phyloP scores from a whole-genome alignment of 2,113 vertebrate species.

The Potamarius usumacintae region DNA sequence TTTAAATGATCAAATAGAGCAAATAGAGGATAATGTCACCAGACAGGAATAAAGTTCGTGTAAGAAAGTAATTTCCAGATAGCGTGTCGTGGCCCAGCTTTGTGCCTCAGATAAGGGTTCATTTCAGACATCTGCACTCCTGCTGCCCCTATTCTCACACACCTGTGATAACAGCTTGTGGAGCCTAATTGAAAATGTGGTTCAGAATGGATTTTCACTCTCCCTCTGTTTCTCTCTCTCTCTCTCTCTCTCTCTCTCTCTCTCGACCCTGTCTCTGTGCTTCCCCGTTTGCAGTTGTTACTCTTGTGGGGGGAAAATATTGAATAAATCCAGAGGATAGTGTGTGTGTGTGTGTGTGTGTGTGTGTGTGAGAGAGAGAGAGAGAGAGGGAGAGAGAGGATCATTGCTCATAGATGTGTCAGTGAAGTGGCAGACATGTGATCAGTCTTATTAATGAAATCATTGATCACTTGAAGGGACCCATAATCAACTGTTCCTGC shows the following conservation, averaged over 20 bases:
- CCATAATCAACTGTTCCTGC: slow-evolving; percentile 88
- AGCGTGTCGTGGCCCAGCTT: slow-evolving; percentile 98
- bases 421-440: slow-evolving; percentile 90
- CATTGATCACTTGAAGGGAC: slow-evolving; percentile 99
- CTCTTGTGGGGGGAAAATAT: slow-evolving; percentile 82
- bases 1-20: slow-evolving; percentile 90
- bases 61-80: slow-evolving; percentile 99
- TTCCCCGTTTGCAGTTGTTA: slow-evolving; percentile 51
- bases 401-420: slow-evolving; percentile 95
- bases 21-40: slow-evolving; percentile 93
- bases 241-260: slow-evolving; percentile 68
- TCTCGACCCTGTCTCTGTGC: slow-evolving; percentile 10
- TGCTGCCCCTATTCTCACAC: slow-evolving; percentile 94
- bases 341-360: slow-evolving; percentile 41
- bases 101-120: slow-evolving; percentile 99
- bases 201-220: slow-evolving; percentile 99
- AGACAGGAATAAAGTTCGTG: slow-evolving; percentile 99
- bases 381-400: slow-evolving; percentile 60
- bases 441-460: slow-evolving; percentile 99
- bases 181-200: slow-evolving; percentile 99
- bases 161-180: slow-evolving; percentile 99
- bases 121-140: slow-evolving; percentile 89
- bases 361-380: slow-evolving; percentile 33
- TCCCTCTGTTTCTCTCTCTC: slow-evolving; percentile 77
- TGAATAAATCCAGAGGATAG: slow-evolving; percentile 71